Evolutionary conservation across 2,888 invertebrate genomes (phyloP).

Genomic region (Digitonthophagus gazella): DNA sequence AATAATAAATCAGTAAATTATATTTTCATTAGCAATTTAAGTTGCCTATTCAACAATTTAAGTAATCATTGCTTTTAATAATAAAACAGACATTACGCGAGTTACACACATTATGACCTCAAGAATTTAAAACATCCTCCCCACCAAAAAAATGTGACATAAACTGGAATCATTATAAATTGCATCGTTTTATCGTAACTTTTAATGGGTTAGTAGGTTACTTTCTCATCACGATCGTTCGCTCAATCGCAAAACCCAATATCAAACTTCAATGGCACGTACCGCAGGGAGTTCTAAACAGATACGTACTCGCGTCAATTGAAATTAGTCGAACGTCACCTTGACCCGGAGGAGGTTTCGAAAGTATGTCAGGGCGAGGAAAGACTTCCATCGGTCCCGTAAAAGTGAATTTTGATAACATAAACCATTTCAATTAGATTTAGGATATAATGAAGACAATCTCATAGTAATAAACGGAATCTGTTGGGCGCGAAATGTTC

Average conservation of each 20-base stretch:
- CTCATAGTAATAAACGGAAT: neutral
- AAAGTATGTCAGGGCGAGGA: neutral
- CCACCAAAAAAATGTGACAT: too few relatives aligned
- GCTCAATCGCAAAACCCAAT: neutral
- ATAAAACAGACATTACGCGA: too few relatives aligned
- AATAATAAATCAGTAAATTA: conserved; percentile 49
- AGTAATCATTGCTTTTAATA: too few relatives aligned
- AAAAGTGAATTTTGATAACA: too few relatives aligned
- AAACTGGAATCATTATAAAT: too few relatives aligned
- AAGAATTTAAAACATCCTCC: too few relatives aligned
- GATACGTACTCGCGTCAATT: neutral
- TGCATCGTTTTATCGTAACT: neutral
- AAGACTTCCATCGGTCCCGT: neutral
- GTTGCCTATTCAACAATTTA: too few relatives aligned
- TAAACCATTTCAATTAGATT: too few relatives aligned
- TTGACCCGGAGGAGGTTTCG: neutral
- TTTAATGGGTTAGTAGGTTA: neutral
- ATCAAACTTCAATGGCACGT: neutral
- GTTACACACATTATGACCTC: too few relatives aligned
- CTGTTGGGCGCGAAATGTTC: neutral
- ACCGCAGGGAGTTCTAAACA: neutral
- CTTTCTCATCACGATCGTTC: neutral
- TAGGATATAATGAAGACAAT: neutral
- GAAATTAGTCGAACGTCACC: neutral
- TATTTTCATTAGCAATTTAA: too few relatives aligned